Evolutionary conservation across 53 echinoderm and acorn worm genomes (phyloP).

Genomic region (Apostichopus leukothele): DNA sequence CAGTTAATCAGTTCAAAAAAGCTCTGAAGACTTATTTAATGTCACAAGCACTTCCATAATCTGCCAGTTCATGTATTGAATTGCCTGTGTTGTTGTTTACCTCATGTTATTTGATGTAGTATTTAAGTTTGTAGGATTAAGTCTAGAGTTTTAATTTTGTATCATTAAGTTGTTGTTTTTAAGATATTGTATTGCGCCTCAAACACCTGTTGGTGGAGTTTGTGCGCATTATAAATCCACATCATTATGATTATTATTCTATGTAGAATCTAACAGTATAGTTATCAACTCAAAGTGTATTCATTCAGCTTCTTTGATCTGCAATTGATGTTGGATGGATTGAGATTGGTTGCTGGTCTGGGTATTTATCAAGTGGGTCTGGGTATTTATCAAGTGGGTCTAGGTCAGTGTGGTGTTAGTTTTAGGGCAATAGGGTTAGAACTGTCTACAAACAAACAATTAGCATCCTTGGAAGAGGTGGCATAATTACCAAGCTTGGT

Average conservation of each 20-base stretch:
- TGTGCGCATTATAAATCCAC: too few species aligned
- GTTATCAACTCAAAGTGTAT: not conserved
- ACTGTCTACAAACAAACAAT: not conserved
- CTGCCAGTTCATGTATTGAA: too few species aligned
- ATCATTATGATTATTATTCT: not conserved
- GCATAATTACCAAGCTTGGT: constrained; percentile 4
- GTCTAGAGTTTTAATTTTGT: too few species aligned
- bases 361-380: not conserved
- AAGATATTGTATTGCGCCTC: too few species aligned
- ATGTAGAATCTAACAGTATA: not conserved
- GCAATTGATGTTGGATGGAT: not conserved
- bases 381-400: not conserved
- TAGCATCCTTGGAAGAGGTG: constrained; percentile 17
- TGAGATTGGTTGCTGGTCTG: not conserved
- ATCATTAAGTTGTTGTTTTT: too few species aligned
- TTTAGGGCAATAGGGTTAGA: constrained; percentile 17
- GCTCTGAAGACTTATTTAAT: too few species aligned
- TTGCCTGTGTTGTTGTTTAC: too few species aligned
- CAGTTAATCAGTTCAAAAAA: too few species aligned
- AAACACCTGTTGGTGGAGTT: too few species aligned
- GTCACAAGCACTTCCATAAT: too few species aligned
- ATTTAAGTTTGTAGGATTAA: too few species aligned
- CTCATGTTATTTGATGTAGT: too few species aligned
- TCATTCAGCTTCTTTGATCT: not conserved
- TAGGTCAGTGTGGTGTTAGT: constrained; percentile 24